phyloP scores from a whole-genome alignment of 92 coral and sea anemone genomes.

The Phenganax subtilis region DNA sequence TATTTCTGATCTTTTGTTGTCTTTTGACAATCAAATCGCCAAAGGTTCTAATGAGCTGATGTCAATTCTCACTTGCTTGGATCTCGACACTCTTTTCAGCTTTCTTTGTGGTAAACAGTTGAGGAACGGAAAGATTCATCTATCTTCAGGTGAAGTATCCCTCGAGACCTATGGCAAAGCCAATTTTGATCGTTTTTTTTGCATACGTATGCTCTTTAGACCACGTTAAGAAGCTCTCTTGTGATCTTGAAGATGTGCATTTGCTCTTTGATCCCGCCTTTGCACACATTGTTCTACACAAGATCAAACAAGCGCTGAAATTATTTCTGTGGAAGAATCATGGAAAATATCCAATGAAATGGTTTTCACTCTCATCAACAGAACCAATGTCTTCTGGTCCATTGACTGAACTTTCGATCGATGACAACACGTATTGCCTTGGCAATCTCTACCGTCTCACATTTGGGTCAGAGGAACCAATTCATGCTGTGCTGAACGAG shows the following conservation, averaged over 20 bases:
- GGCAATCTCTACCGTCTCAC: neutral
- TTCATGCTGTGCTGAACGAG: neutral
- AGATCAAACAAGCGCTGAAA: conserved; percentile 9
- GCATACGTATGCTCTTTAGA: conserved; percentile 24
- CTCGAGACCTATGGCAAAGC: conserved; percentile 14
- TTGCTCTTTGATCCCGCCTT: conserved; percentile 13
- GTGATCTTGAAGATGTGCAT: neutral
- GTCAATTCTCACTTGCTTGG: conserved; percentile 6
- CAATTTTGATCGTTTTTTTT: conserved; percentile 12
- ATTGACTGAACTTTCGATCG: neutral
- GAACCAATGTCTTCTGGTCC: neutral
- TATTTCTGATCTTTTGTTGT: neutral
- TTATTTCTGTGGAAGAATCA: neutral
- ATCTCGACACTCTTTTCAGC: neutral
- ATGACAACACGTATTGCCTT: neutral
- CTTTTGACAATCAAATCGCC: conserved; percentile 11
- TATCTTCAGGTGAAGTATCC: neutral
- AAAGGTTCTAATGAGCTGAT: conserved; percentile 4
- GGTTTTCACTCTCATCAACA: conserved; percentile 7
- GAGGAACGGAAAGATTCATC: neutral
- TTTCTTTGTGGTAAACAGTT: neutral
- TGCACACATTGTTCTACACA: neutral
- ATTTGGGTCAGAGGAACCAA: conserved; percentile 3
- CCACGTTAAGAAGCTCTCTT: conserved; percentile 12
- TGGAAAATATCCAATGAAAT: conserved; percentile 5